Evolutionary conservation across 2,888 invertebrate species (phyloP).

Genomic region (Adelphocoris suturalis): DNA sequence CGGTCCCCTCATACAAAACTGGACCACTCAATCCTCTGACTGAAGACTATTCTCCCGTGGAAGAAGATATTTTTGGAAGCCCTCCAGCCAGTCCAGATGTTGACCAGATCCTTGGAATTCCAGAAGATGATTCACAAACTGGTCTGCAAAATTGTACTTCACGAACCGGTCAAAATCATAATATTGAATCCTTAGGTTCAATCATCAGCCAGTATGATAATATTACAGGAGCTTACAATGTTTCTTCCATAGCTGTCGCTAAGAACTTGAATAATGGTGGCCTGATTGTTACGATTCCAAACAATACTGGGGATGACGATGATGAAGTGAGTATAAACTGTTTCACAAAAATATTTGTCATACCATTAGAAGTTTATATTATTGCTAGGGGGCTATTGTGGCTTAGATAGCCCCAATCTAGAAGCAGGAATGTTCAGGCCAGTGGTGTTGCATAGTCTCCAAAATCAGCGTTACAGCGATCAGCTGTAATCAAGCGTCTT

Average conservation of each 20-base stretch:
- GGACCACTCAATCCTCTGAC: conserved; percentile 45
- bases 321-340: neutral
- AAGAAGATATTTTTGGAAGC: neutral
- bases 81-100: neutral
- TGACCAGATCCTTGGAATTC: neutral
- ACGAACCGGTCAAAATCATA: neutral
- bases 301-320: neutral
- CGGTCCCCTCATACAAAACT: neutral
- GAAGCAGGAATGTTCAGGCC: too few relatives aligned
- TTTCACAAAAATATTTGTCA: too few relatives aligned
- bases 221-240: neutral
- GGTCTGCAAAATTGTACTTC: neutral
- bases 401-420: too few relatives aligned
- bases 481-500: too few relatives aligned
- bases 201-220: neutral
- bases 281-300: neutral
- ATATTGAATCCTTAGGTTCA: neutral
- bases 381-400: too few relatives aligned
- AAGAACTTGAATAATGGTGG: neutral
- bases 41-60: neutral
- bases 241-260: neutral
- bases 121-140: neutral
- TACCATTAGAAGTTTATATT: too few relatives aligned
- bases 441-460: too few relatives aligned
- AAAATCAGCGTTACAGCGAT: too few relatives aligned